Percentiles rank a stretch among this genome's conserved stretches.
These are phyloP conservation scores for Nymphalis urticae DNA, from an alignment of 2,888 invertebrate genomes.

Conservation along the genomic window DNA sequence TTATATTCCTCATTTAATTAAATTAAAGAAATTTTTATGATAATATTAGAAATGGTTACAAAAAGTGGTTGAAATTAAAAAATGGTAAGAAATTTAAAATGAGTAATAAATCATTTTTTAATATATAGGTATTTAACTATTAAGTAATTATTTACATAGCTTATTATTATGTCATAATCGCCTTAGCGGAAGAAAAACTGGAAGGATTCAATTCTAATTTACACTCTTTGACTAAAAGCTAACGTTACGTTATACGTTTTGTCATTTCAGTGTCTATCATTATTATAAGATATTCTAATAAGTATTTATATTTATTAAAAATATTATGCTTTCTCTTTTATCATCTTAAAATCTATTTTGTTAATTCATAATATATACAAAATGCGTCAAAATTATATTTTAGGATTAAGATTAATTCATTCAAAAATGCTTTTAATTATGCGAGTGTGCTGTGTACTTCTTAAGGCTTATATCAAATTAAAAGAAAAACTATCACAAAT, in stretches of 20 bases:
- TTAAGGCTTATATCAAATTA: background rate
- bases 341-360: background rate
- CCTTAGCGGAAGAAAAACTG: background rate
- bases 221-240: too few relatives aligned
- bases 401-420: background rate
- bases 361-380: background rate
- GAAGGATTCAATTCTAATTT: background rate
- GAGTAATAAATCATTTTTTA: too few relatives aligned
- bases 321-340: background rate
- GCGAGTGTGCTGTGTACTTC: background rate
- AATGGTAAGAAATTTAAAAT: too few relatives aligned
- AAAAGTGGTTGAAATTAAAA: too few relatives aligned
- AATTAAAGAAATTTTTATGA: too few relatives aligned
- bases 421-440: too few relatives aligned
- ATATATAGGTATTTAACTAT: background rate
- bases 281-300: too few relatives aligned
- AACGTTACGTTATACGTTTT: too few relatives aligned
- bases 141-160: background rate
- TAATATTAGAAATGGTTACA: too few relatives aligned
- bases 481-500: slow-evolving; percentile 1
- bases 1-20: too few relatives aligned
- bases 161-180: background rate
- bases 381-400: background rate
- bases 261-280: too few relatives aligned
- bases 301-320: too few relatives aligned